These are phyloP conservation scores for Bolinopsis microptera DNA, from an alignment of 37 sponge, comb jelly and placozoan genomes.

Conservation along the genomic window DNA sequence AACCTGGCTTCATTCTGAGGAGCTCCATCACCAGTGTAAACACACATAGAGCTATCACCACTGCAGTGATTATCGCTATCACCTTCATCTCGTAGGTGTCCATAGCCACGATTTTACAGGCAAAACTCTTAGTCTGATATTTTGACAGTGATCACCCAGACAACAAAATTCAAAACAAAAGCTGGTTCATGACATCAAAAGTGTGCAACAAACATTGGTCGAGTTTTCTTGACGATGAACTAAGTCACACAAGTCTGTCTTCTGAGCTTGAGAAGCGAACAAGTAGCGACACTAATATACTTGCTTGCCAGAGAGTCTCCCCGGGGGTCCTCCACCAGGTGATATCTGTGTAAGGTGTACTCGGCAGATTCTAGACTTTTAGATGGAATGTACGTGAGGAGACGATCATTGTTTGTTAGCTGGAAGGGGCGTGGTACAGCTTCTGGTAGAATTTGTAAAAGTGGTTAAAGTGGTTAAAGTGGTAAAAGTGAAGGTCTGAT, in stretches of 20 bases:
- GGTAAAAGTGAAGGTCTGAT: too few species aligned
- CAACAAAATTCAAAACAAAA: too few species aligned
- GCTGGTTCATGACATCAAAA: background rate
- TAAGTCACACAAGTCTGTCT: too few species aligned
- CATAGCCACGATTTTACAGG: background rate
- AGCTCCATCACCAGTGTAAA: slow-evolving; percentile 49
- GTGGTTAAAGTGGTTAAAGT: too few species aligned
- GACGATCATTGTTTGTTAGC: too few species aligned
- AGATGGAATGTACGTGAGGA: too few species aligned
- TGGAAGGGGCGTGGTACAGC: too few species aligned
- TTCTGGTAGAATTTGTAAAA: too few species aligned
- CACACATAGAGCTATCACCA: slow-evolving; percentile 17
- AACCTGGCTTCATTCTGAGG: slow-evolving; percentile 45
- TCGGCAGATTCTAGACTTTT: background rate
- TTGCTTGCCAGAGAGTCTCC: background rate
- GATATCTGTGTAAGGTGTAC: background rate
- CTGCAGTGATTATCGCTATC: slow-evolving; percentile 25
- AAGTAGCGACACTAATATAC: background rate
- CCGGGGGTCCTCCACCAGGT: background rate
- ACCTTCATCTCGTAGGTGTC: slow-evolving; percentile 64
- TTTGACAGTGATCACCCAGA: too few species aligned
- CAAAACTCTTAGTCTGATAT: too few species aligned
- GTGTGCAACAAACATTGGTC: background rate
- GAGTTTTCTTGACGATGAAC: background rate
- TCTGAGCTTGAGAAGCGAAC: background rate